Evolutionary conservation across 37 sponge, comb jelly and placozoan species (phyloP).

Genomic region (Oopsacas minuta): DNA sequence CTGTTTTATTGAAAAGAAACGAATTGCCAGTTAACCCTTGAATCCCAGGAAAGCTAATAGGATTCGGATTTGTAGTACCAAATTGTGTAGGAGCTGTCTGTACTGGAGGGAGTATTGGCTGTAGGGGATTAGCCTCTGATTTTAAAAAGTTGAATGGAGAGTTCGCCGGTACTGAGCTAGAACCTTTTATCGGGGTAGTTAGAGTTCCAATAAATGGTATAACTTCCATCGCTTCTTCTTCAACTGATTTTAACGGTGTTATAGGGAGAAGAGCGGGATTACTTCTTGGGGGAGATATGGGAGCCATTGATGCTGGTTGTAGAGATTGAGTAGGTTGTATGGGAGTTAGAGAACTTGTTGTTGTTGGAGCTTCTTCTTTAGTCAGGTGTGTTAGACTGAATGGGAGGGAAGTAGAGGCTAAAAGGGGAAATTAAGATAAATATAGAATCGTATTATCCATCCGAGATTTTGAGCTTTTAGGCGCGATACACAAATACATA

Average conservation of each 20-base stretch:
- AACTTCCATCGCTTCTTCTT: slow-evolving; percentile 7
- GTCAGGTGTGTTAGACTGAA: not conserved
- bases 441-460: too few relatives aligned
- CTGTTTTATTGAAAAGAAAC: not conserved
- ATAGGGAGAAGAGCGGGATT: not conserved
- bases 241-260: not conserved
- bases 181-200: not conserved
- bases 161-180: not conserved
- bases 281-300: not conserved
- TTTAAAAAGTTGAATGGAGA: not conserved
- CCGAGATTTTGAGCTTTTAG: too few relatives aligned
- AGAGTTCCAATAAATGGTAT: not conserved
- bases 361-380: not conserved
- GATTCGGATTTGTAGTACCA: not conserved
- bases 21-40: not conserved
- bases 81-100: not conserved
- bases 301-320: not conserved
- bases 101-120: not conserved
- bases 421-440: too few relatives aligned
- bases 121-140: not conserved
- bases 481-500: too few relatives aligned
- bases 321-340: not conserved
- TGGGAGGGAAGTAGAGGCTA: not conserved
- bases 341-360: not conserved
- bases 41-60: not conserved